phyloP scores from a whole-genome alignment of 1,140 invertebrate genomes.

The Ctenoplectra terminalis region DNA sequence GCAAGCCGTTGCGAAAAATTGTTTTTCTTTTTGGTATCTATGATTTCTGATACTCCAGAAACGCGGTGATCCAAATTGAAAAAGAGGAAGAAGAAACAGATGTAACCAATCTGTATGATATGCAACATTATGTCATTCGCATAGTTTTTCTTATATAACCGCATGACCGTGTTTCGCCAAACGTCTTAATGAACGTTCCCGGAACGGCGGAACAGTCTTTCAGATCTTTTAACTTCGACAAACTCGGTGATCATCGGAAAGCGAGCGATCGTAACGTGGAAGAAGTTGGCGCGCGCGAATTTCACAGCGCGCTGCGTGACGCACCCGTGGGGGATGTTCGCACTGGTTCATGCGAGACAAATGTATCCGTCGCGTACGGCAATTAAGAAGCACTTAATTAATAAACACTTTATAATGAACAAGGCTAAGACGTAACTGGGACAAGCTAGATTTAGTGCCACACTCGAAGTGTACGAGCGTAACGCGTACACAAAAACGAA shows the following conservation, averaged over 20 bases:
- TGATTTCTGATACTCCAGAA: not conserved
- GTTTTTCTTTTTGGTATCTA: no score
- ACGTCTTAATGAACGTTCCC: not conserved
- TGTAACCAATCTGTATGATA: not conserved
- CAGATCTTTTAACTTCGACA: slow-evolving; percentile 5
- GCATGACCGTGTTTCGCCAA: not conserved
- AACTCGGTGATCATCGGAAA: not conserved
- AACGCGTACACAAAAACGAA: not conserved
- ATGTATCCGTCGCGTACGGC: slow-evolving; percentile 24
- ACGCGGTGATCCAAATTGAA: no score
- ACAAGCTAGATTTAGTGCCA: slow-evolving; percentile 62
- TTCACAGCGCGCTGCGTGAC: not conserved
- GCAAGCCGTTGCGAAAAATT: no score
- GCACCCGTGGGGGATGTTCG: slow-evolving; percentile 8
- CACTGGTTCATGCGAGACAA: slow-evolving; percentile 23
- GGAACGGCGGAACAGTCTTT: not conserved
- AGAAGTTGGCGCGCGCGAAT: not conserved
- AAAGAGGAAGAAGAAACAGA: not conserved
- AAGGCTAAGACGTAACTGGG: slow-evolving; percentile 49
- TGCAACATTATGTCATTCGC: no score
- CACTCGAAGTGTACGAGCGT: slow-evolving; percentile 6
- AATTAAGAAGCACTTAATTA: slow-evolving; percentile 70
- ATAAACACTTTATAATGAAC: slow-evolving; percentile 50
- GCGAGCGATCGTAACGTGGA: not conserved
- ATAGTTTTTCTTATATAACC: not conserved